A percentile compares a stretch with the other conserved stretches of the same genome.
phyloP scores from a whole-genome alignment of 2,888 invertebrate species.

The Lingula anatina region DNA sequence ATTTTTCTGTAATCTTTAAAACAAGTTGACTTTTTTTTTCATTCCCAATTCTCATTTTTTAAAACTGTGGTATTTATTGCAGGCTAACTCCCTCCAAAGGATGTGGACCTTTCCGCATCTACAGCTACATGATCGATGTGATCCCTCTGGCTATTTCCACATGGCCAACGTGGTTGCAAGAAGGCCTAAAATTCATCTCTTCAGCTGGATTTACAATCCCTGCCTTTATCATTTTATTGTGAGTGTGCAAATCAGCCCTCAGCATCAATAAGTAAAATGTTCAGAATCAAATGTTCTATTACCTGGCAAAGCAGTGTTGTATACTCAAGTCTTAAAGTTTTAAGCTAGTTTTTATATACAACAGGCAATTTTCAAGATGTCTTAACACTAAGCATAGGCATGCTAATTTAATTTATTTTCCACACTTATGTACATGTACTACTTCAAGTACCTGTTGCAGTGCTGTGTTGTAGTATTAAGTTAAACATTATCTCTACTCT shows the following conservation, averaged over 20 bases:
- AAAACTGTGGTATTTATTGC: constrained; percentile 4
- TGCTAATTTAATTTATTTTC: constrained; percentile 1
- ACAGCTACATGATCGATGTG: constrained; percentile 18
- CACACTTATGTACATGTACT: background rate
- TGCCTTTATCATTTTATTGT: constrained; percentile 60
- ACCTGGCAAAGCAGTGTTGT: too few relatives aligned
- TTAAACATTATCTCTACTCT: too few relatives aligned
- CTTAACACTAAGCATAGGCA: too few relatives aligned
- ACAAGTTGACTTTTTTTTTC: too few relatives aligned
- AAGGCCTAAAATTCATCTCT: constrained; percentile 19
- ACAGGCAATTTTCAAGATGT: too few relatives aligned
- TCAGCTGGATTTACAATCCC: constrained; percentile 27
- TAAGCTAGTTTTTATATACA: too few relatives aligned
- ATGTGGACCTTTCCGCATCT: constrained; percentile 44
- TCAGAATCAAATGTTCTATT: too few relatives aligned
- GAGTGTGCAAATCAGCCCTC: too few relatives aligned
- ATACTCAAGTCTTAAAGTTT: too few relatives aligned
- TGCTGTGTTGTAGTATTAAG: background rate
- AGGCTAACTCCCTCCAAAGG: constrained; percentile 35
- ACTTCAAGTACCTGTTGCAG: background rate
- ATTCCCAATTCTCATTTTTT: background rate
- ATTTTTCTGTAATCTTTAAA: too few relatives aligned
- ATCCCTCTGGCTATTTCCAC: constrained; percentile 20
- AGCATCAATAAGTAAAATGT: too few relatives aligned
- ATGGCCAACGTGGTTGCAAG: constrained; percentile 17